A percentile compares a stretch with the other conserved stretches of the same genome.
Conservation (phyloP, 2,888 invertebrate genomes). For the Tetramorium bicarinatum region DNA sequence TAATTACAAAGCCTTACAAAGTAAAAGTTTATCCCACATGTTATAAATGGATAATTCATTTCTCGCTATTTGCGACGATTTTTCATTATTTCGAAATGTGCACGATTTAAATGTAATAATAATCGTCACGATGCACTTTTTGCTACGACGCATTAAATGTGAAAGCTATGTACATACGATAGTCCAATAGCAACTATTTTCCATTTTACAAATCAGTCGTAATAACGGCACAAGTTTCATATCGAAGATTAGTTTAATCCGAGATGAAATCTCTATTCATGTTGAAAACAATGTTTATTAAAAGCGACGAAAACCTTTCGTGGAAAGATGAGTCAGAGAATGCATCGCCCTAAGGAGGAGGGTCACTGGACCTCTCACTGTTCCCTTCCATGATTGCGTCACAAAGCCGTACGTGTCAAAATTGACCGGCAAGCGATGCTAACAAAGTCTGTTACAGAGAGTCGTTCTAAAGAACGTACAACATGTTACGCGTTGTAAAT, state of each 20-base stretch:
- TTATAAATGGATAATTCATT: not conserved
- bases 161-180: slow-evolving; percentile 14
- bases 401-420: slow-evolving; percentile 14
- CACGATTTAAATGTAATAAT: not conserved
- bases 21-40: not conserved
- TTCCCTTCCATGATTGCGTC: slow-evolving; percentile 22
- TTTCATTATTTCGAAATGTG: not conserved
- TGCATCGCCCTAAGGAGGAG: slow-evolving; percentile 25
- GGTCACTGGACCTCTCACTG: not conserved
- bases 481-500: not conserved
- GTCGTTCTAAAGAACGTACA: not conserved
- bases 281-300: not conserved
- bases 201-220: not conserved
- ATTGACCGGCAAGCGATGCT: slow-evolving; percentile 4
- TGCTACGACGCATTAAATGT: not conserved
- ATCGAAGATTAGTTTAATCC: not conserved
- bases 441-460: not conserved
- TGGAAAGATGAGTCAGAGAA: slow-evolving; percentile 5
- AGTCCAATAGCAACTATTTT: slow-evolving; percentile 2
- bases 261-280: not conserved
- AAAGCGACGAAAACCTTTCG: not conserved
- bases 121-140: not conserved
- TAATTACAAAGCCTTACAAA: not conserved
- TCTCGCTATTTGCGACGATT: not conserved
- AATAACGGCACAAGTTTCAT: not conserved